Evolutionary conservation across 2,113 vertebrate species (phyloP).

Genomic region (Baryphthengus martii): DNA sequence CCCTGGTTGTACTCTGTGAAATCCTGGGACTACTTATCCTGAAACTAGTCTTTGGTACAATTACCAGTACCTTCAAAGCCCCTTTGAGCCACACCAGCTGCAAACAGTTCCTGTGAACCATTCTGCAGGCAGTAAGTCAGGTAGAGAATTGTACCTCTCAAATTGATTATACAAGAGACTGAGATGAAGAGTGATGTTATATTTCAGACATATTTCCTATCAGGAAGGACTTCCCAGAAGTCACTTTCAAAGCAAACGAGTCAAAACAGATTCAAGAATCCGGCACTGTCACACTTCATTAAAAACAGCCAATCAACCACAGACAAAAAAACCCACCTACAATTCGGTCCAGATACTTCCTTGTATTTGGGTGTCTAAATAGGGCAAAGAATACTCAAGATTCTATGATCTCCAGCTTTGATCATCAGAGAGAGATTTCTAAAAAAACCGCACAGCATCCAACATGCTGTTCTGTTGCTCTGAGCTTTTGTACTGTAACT

Average conservation of each 20-base stretch:
- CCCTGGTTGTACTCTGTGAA: neutral
- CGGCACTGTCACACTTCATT: neutral
- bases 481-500: neutral
- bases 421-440: neutral
- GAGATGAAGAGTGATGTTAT: neutral
- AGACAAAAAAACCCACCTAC: neutral
- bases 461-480: neutral
- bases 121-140: neutral
- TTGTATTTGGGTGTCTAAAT: neutral
- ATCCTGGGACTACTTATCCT: neutral
- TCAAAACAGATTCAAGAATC: neutral
- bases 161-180: neutral
- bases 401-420: neutral
- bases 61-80: neutral
- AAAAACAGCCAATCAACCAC: neutral
- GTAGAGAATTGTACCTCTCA: neutral
- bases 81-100: neutral
- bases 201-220: neutral
- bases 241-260: neutral
- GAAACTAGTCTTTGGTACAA: neutral
- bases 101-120: neutral
- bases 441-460: neutral
- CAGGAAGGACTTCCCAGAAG: neutral
- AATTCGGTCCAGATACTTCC: neutral
- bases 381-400: neutral